phyloP scores from a whole-genome alignment of 2,888 invertebrate genomes.

The Enchytraeus crypticus region DNA sequence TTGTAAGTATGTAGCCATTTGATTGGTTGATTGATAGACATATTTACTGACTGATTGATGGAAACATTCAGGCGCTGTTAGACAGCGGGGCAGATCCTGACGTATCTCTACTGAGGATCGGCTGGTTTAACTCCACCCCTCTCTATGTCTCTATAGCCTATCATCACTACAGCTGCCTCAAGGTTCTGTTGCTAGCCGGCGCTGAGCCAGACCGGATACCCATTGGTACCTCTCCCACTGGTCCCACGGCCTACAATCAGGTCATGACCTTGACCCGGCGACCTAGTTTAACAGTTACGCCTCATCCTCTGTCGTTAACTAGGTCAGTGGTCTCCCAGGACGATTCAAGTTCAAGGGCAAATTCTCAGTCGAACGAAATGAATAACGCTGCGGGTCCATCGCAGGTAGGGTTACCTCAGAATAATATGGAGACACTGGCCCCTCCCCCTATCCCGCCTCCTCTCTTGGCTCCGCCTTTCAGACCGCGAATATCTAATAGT shows the following conservation, averaged over 20 bases:
- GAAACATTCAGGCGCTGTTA: not conserved
- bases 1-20: not conserved
- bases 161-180: conserved; percentile 22
- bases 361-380: too few species aligned
- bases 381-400: conserved; percentile 8
- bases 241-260: too few species aligned
- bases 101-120: conserved; percentile 3
- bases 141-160: conserved; percentile 24
- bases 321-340: not conserved
- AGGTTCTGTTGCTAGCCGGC: conserved; percentile 17
- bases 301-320: too few species aligned
- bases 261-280: too few species aligned
- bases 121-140: conserved; percentile 19
- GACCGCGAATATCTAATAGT: too few species aligned
- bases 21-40: not conserved
- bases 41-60: not conserved
- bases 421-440: too few species aligned
- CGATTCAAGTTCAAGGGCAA: not conserved
- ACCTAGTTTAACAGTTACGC: too few species aligned
- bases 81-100: not conserved
- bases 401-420: too few species aligned
- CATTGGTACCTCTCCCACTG: too few species aligned
- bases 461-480: too few species aligned
- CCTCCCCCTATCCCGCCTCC: too few species aligned
- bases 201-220: conserved; percentile 14